Conservation (phyloP, 2,113 vertebrate species). For the Etia nguti region DNA sequence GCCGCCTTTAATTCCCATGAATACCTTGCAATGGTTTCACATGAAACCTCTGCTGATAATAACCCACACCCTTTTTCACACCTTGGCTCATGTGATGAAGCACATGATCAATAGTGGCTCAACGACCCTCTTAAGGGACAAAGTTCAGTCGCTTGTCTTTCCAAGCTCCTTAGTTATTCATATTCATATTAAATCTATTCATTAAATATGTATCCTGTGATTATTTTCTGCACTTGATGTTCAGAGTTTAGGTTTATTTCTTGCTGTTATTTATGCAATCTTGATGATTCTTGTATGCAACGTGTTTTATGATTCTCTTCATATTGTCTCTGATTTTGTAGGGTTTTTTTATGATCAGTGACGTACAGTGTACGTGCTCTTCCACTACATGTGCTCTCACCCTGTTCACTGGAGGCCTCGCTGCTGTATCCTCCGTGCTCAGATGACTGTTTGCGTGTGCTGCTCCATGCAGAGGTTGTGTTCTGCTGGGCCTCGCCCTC, state of each 20-base stretch:
- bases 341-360: not conserved
- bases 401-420: constrained; percentile 83
- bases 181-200: not conserved
- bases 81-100: not conserved
- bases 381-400: constrained; percentile 64
- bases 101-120: not conserved
- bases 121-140: too few species aligned
- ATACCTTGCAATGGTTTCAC: not conserved
- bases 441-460: constrained; percentile 78
- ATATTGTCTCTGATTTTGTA: not conserved
- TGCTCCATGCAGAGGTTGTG: constrained; percentile 78
- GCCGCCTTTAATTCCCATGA: not conserved
- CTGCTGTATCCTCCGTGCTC: constrained; percentile 89
- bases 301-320: not conserved
- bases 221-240: not conserved
- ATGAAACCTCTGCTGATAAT: not conserved
- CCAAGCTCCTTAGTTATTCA: not conserved
- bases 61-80: not conserved
- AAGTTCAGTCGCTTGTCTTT: too few species aligned
- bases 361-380: not conserved
- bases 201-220: not conserved
- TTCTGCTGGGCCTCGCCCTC: constrained; percentile 77
- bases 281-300: not conserved
- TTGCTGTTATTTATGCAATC: not conserved
- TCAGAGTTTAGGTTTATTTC: not conserved